phyloP scores from a whole-genome alignment of 2,888 invertebrate genomes.

The Chrysina gloriosa region DNA sequence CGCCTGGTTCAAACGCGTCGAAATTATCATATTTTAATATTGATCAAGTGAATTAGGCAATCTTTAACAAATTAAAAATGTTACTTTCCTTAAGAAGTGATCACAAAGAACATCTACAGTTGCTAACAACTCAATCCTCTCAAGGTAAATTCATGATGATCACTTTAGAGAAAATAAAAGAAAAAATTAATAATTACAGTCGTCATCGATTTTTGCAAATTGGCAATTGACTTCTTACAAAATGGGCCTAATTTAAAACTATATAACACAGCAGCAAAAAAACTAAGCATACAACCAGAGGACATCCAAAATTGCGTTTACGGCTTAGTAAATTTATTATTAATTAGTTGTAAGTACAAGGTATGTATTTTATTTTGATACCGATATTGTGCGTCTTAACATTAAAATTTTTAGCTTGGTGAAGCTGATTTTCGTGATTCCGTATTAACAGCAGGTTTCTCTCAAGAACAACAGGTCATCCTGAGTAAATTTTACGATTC shows the following conservation, averaged over 20 bases:
- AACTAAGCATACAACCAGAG: slow-evolving; percentile 68
- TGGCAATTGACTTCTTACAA: slow-evolving; percentile 74
- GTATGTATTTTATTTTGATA: slow-evolving; percentile 62
- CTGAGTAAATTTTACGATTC: slow-evolving; percentile 71
- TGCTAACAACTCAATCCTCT: slow-evolving; percentile 67
- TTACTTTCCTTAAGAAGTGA: slow-evolving; percentile 67
- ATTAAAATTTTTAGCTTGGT: slow-evolving; percentile 62
- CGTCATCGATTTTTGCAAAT: slow-evolving; percentile 77
- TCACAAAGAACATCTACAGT: slow-evolving; percentile 70
- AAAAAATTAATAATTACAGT: slow-evolving; percentile 64
- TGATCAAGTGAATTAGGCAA: too few relatives aligned
- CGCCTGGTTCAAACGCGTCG: too few relatives aligned
- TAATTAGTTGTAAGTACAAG: slow-evolving; percentile 78
- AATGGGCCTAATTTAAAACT: slow-evolving; percentile 75
- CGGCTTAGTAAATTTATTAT: slow-evolving; percentile 78
- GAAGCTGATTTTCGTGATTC: slow-evolving; percentile 66
- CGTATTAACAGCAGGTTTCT: slow-evolving; percentile 69
- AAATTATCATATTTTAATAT: too few relatives aligned
- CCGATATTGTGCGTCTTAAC: neutral
- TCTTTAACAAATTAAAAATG: slow-evolving; percentile 60
- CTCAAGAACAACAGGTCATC: slow-evolving; percentile 70
- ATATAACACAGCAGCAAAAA: slow-evolving; percentile 73
- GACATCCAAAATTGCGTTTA: slow-evolving; percentile 75
- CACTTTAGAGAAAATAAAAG: slow-evolving; percentile 18
- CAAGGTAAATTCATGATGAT: slow-evolving; percentile 62